Conservation (phyloP, 1,140 invertebrate species). For the Physella acuta region DNA sequence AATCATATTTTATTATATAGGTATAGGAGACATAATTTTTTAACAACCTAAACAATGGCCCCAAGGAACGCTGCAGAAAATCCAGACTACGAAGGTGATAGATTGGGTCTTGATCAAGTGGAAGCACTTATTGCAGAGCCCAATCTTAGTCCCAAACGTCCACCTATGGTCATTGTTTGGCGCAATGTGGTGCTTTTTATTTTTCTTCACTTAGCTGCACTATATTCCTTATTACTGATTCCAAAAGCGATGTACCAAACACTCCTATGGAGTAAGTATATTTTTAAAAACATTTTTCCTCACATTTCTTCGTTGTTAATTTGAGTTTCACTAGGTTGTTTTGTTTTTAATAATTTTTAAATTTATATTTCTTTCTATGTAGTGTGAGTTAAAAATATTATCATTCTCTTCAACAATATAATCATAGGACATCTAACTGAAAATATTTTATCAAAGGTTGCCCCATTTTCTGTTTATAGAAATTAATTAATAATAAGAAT, state of each 20-base stretch:
- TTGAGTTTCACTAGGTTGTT: too few species aligned
- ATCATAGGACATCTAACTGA: too few species aligned
- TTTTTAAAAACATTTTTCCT: too few species aligned
- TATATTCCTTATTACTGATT: slow-evolving; percentile 84
- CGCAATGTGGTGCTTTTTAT: slow-evolving; percentile 84
- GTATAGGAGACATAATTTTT: background rate
- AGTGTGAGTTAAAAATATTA: too few species aligned
- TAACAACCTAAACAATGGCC: slow-evolving; percentile 27
- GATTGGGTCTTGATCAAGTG: slow-evolving; percentile 26
- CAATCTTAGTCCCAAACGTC: slow-evolving; percentile 28
- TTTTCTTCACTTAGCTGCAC: slow-evolving; percentile 80
- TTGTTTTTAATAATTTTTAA: too few species aligned
- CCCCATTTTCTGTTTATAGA: too few species aligned
- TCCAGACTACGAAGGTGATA: slow-evolving; percentile 21
- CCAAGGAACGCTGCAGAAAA: slow-evolving; percentile 29
- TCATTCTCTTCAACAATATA: too few species aligned
- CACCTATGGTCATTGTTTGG: slow-evolving; percentile 76
- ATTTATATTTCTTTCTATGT: too few species aligned
- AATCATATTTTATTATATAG: background rate
- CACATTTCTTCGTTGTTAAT: too few species aligned
- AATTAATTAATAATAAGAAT: too few species aligned
- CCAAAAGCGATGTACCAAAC: slow-evolving; percentile 79
- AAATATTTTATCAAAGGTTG: too few species aligned
- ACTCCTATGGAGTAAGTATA: slow-evolving; percentile 74
- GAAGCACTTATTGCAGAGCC: slow-evolving; percentile 26